Evolutionary conservation across 2,797 vertebrate genomes (phyloP).

Genomic region (Macrochelys suwanniensis): DNA sequence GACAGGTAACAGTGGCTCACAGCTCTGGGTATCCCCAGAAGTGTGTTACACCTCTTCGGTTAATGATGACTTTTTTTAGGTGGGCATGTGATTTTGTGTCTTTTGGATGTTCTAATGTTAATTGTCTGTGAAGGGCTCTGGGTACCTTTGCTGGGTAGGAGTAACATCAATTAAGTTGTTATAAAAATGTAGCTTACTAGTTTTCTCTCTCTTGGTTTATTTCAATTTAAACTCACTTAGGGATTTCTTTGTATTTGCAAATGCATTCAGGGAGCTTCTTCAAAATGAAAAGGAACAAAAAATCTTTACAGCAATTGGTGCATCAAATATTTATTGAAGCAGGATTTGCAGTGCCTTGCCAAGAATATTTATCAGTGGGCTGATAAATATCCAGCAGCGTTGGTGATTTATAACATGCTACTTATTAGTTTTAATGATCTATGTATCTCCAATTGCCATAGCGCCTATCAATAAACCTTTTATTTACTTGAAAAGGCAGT

Average conservation of each 20-base stretch:
- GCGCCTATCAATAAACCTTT: neutral
- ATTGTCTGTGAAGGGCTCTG: neutral
- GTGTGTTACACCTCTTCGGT: neutral
- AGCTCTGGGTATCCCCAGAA: neutral
- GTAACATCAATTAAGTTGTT: constrained; percentile 9
- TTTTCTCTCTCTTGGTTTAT: neutral
- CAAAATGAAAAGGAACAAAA: constrained; percentile 12
- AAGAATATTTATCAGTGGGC: neutral
- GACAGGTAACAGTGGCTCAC: neutral
- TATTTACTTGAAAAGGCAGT: neutral
- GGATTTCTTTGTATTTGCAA: constrained; percentile 17
- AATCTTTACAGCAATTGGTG: neutral
- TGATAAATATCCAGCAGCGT: neutral
- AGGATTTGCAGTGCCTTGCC: neutral
- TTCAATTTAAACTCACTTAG: neutral
- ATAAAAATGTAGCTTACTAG: neutral
- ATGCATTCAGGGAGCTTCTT: neutral
- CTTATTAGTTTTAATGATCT: neutral
- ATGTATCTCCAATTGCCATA: neutral
- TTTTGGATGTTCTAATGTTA: neutral
- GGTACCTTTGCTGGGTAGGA: constrained; percentile 41
- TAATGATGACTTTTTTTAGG: neutral
- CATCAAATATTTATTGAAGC: neutral
- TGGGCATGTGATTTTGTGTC: neutral
- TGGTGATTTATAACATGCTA: neutral